Evolutionary conservation across 2,888 invertebrate species (phyloP).

Genomic region (Acronicta aceris): DNA sequence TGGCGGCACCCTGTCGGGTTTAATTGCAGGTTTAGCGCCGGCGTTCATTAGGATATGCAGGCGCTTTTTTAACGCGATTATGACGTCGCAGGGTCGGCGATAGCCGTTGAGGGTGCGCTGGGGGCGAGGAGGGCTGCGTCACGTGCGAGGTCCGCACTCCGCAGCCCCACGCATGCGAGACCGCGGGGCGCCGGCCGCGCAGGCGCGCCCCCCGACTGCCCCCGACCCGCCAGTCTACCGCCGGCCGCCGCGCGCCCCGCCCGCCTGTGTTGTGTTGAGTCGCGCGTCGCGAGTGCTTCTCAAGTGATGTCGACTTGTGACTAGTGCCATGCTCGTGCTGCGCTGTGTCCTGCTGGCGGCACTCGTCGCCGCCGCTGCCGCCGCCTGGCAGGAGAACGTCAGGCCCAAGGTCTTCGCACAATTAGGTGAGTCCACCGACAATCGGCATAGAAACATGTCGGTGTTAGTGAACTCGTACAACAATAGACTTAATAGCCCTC

Average conservation of each 20-base stretch:
- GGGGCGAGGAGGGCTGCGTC: conserved; percentile 88
- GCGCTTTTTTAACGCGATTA: conserved; percentile 87
- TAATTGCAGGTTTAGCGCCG: conserved; percentile 86
- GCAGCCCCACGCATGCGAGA: conserved; percentile 89
- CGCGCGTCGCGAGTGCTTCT: conserved; percentile 80
- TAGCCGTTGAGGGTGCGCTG: conserved; percentile 77
- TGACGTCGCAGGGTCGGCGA: conserved; percentile 83
- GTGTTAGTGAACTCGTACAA: conserved; percentile 76
- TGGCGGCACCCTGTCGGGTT: conserved; percentile 73
- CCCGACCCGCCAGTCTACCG: conserved; percentile 87
- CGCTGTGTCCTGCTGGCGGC: conserved; percentile 87
- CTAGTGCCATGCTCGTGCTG: conserved; percentile 88
- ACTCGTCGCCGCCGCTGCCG: conserved; percentile 89
- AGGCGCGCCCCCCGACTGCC: conserved; percentile 76
- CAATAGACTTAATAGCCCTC: conserved; percentile 76
- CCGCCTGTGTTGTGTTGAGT: conserved; percentile 64
- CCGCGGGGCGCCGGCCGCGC: conserved; percentile 85
- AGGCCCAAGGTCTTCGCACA: conserved; percentile 97
- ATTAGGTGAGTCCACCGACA: conserved; percentile 92
- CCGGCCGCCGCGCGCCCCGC: conserved; percentile 87
- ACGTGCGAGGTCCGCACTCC: conserved; percentile 88
- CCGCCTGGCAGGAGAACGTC: conserved; percentile 97
- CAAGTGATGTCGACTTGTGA: conserved; percentile 88
- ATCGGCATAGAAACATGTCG: conserved; percentile 70
- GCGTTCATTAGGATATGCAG: conserved; percentile 86